Percentiles rank a stretch among this genome's conserved stretches.
Evolutionary conservation across 2,113 vertebrate genomes (phyloP).

Genomic region (Helogale parvula): DNA sequence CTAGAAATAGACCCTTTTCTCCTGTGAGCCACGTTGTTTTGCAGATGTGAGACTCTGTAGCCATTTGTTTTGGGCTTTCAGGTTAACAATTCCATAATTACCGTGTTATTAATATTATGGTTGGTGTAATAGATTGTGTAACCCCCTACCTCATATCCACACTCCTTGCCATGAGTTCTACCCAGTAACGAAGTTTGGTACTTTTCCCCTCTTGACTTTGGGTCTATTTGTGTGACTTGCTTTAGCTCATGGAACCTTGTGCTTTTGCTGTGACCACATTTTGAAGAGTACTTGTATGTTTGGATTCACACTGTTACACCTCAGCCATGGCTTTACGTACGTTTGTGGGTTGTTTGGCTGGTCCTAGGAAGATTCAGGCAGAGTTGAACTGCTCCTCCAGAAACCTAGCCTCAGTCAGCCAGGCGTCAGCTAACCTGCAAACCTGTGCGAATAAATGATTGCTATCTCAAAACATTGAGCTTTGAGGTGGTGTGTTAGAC

Average conservation of each 20-base stretch:
- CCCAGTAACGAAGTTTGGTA: not conserved
- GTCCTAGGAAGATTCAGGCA: not conserved
- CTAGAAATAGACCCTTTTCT: not conserved
- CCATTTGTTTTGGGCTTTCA: not conserved
- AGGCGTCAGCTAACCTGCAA: not conserved
- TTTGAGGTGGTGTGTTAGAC: not conserved
- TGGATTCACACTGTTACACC: not conserved
- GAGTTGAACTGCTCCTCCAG: not conserved
- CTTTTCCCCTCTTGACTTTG: not conserved
- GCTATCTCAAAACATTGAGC: not conserved
- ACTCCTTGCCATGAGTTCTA: not conserved
- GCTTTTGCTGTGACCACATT: not conserved
- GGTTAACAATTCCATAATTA: not conserved
- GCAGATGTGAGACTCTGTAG: not conserved
- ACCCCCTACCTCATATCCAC: not conserved
- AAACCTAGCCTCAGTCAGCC: not conserved
- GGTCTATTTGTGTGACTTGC: not conserved
- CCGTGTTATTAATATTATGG: not conserved
- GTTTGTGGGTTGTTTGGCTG: not conserved
- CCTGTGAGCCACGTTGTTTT: not conserved
- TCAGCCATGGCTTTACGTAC: not conserved
- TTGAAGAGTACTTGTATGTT: not conserved
- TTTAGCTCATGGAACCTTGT: not conserved
- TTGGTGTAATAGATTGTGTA: not conserved
- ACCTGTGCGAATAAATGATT: not conserved